Base-by-base conservation (phyloP, 2,888 invertebrate species). In the Sinodicranocentrus sp. region DNA sequence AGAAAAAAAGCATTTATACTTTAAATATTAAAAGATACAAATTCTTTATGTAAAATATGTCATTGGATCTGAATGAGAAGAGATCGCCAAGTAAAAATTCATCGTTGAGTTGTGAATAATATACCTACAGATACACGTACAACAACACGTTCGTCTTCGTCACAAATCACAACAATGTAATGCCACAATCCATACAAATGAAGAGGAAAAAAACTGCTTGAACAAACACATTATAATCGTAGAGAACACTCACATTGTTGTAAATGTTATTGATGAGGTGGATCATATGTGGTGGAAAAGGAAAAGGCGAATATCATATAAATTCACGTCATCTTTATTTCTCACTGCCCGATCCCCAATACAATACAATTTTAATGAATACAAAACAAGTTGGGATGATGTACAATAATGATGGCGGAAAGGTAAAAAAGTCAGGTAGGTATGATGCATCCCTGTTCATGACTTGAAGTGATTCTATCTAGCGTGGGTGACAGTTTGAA, bases 31-130 rank as follows among this genome's bases (percentile, higher is more conserved):
- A 52, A n/a, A 5, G 52, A n/a, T 6, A n/a, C 52, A 52, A 3
- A 65, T 19, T 17, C 26, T 33, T n/a, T 39, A 13, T n/a, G n/a
- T n/a, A 39, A 39, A 39, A 13, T 39, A 13, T 39, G 39, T 39
- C 13, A 39, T 13, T 10, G n/a, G 65, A 67, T 67, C 43, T 43
- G 21, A 39, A 67, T 39, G n/a, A n/a, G n/a, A n/a, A n/a, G 39
- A 67, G 65, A 67, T 67, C 33, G 65, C 65, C 65, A 67, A 67
- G 43, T 61, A 28, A 10, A 28, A 28, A 61, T 26, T 26, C 28
- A 67, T 43, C 25, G 26, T n/a, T n/a, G n/a, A n/a, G n/a, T n/a
- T n/a, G 28, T 61, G 17, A 13, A 67, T 19, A 39, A 39, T 13
- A 39, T 13, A 13, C 39, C 39, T 8, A 39, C 13, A 13, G 6